Conservation (phyloP, 2,797 vertebrate genomes). For the Coregonus ussuriensis region DNA sequence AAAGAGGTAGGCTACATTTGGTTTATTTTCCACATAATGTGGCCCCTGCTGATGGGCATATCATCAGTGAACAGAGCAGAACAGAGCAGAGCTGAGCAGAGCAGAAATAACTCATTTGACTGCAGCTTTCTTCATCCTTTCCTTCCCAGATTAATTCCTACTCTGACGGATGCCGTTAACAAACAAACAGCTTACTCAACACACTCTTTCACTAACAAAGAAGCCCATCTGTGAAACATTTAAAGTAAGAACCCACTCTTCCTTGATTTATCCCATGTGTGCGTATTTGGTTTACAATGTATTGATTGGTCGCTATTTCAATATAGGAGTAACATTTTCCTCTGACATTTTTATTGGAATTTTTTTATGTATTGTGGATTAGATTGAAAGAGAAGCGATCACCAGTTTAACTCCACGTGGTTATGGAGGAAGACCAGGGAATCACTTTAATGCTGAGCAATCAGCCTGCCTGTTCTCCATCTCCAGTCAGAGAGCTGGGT, state of each 20-base stretch:
- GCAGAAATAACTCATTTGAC: too few relatives aligned
- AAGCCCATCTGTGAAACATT: slow-evolving; percentile 59
- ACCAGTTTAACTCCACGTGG: slow-evolving; percentile 45
- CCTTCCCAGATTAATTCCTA: slow-evolving; percentile 17
- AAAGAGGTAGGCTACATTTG: too few relatives aligned
- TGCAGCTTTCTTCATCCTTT: slow-evolving; percentile 24
- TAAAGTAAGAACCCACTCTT: slow-evolving; percentile 50
- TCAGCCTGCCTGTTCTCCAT: slow-evolving; percentile 13
- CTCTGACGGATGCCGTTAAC: slow-evolving; percentile 11
- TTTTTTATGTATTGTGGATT: slow-evolving; percentile 55
- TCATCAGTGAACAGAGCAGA: too few relatives aligned
- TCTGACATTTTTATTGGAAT: too few relatives aligned
- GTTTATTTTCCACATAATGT: background rate
- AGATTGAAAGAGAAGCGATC: slow-evolving; percentile 65
- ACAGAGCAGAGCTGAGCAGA: slow-evolving; percentile 5
- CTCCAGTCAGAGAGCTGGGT: slow-evolving; percentile 26
- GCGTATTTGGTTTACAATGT: slow-evolving; percentile 45
- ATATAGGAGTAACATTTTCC: slow-evolving; percentile 51
- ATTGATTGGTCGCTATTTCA: slow-evolving; percentile 57
- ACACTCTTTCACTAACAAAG: slow-evolving; percentile 40
- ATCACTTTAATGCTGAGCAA: slow-evolving; percentile 24
- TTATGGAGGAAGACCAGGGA: slow-evolving; percentile 50
- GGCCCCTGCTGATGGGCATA: too few relatives aligned
- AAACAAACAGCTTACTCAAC: slow-evolving; percentile 25
- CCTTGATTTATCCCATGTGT: slow-evolving; percentile 47